phyloP scores from a whole-genome alignment of 2,888 invertebrate species.

The Ophion slaviceki region DNA sequence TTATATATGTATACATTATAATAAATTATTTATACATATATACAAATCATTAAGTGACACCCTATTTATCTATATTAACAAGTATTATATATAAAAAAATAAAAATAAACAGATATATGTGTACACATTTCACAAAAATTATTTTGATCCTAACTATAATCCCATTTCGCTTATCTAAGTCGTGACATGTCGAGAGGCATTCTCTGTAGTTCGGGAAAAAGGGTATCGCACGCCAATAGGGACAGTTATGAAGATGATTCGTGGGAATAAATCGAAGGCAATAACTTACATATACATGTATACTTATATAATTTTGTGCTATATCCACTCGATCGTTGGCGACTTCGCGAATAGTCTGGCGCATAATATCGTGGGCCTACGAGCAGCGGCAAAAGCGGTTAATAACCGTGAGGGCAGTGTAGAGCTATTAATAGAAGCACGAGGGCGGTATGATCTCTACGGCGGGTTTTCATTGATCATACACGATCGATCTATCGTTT shows the following conservation, averaged over 20 bases:
- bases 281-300: neutral
- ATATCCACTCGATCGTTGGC: conserved; percentile 40
- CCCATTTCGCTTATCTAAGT: too few species aligned
- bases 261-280: neutral
- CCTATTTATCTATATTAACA: too few species aligned
- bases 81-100: neutral
- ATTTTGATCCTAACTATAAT: neutral
- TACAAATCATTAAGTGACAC: too few species aligned
- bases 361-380: conserved; percentile 61
- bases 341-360: conserved; percentile 39
- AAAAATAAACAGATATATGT: neutral
- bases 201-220: neutral
- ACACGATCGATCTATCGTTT: conserved; percentile 62
- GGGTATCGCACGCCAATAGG: neutral
- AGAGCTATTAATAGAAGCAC: conserved; percentile 70
- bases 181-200: too few species aligned
- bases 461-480: conserved; percentile 61
- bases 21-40: too few species aligned
- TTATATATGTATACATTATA: too few species aligned
- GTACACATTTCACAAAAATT: neutral
- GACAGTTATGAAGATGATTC: neutral
- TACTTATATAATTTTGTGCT: neutral
- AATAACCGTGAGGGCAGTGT: conserved; percentile 66
- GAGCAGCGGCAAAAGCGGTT: conserved; percentile 59
- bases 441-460: conserved; percentile 64